Base-by-base conservation (phyloP, 2,888 invertebrate species). In the Epirrhoe tristata region DNA sequence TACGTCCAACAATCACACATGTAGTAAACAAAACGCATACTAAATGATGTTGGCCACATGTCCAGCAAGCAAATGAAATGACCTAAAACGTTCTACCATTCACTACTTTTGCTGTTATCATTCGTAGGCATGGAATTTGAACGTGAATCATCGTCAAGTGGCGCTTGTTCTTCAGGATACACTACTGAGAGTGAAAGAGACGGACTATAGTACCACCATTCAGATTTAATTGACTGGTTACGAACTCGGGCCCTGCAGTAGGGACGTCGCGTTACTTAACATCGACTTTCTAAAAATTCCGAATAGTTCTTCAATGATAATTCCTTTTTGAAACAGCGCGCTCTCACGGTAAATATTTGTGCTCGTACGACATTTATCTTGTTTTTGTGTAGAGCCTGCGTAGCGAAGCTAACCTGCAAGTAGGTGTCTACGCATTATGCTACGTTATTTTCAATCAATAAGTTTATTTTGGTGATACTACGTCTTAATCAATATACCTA, bases 161-260 rank as follows among this genome's bases (percentile, higher is more conserved):
- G 91, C 91, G 91, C 91, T 89, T 89, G 86, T 83, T 82, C 83
- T 81, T 84, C 83, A 82, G 87, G 87, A 86, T 86, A 85, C 85
- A 81, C 80, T 80, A 80, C 81, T 83, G 79, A 76, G 92, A 84
- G 88, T 71, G 87, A 93, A 84, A 88, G 91, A 91, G 93, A 92
- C 79, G 76, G 86, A 76, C 70, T 81, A 87, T 86, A 80, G 84
- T 88, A 86, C 87, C 89, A 89, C 89, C 86, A 90, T 91, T 91
- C 90, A 84, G 86, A 88, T 89, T 89, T 90, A 93, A 93, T 92
- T 91, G 91, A 91, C 91, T 92, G 90, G 90, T 90, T 91, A 91
- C 90, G 86, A 88, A 87, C 87, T 88, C 88, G 86, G 87, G 88
- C 92, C 91, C 90, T 88, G 86, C 84, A 78, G 82, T 89, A 91